phyloP scores from a whole-genome alignment of 1,140 invertebrate species.

The Drosophila sulfurigaster region DNA sequence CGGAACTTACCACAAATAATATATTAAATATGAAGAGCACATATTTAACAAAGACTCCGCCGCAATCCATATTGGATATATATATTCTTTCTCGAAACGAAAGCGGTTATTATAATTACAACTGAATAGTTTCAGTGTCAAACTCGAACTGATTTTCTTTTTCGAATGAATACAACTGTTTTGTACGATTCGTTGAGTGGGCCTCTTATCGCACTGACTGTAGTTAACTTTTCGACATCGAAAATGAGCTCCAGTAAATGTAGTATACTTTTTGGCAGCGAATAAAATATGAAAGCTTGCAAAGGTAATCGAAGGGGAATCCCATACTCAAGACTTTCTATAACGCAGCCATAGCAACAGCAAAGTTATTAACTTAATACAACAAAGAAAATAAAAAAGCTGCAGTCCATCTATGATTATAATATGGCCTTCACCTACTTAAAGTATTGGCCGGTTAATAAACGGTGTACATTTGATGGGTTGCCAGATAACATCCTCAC shows the following conservation, averaged over 20 bases:
- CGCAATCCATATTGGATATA: conserved; percentile 86
- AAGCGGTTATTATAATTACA: conserved; percentile 2
- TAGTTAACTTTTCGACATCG: neutral
- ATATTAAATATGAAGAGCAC: conserved; percentile 93
- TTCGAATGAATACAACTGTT: neutral
- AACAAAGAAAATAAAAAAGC: too few relatives aligned
- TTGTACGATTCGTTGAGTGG: neutral
- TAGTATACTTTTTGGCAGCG: conserved; percentile 36
- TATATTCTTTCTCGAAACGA: neutral
- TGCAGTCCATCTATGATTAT: too few relatives aligned
- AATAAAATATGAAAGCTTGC: neutral
- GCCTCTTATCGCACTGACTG: conserved; percentile 23
- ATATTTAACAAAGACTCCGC: conserved; percentile 92
- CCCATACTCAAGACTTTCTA: too few relatives aligned
- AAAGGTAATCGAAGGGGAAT: neutral
- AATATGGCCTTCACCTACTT: too few relatives aligned
- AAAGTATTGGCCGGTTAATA: too few relatives aligned
- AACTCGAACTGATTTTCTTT: conserved; percentile 12
- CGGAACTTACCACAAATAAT: conserved; percentile 91
- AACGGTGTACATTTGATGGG: too few relatives aligned
- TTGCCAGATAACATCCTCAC: too few relatives aligned
- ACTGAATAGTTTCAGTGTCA: neutral
- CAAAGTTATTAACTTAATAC: too few relatives aligned
- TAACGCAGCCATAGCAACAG: too few relatives aligned
- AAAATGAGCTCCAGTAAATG: neutral